Conservation (phyloP, 2,797 vertebrate genomes). For the Tolypeutes matacus region DNA sequence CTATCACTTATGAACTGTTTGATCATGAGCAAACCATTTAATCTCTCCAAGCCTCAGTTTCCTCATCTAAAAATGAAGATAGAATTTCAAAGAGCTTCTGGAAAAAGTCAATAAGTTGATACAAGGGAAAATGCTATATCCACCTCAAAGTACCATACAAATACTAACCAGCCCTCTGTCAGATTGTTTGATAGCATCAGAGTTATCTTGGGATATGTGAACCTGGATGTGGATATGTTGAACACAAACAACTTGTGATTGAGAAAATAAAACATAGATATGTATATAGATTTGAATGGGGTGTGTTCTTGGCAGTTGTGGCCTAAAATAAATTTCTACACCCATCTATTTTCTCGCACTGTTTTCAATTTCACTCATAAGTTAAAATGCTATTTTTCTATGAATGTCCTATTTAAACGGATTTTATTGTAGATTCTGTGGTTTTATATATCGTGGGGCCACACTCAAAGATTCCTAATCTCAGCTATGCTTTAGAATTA, state of each 20-base stretch:
- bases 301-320: neutral
- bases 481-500: neutral
- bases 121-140: neutral
- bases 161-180: neutral
- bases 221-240: neutral
- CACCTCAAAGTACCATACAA: neutral
- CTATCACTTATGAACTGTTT: neutral
- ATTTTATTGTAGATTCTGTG: constrained; percentile 1
- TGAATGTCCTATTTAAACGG: neutral
- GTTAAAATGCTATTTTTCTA: constrained; percentile 11
- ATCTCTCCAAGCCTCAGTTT: neutral
- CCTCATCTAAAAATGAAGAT: neutral
- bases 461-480: neutral
- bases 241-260: neutral
- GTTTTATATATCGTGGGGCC: neutral
- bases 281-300: neutral
- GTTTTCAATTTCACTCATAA: neutral
- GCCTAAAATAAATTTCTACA: neutral
- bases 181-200: neutral
- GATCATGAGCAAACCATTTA: neutral
- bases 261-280: neutral
- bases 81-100: neutral
- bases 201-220: neutral
- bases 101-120: neutral
- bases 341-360: neutral